Conservation (phyloP, 2,888 invertebrate species). For the Brachyopa scutellaris region DNA sequence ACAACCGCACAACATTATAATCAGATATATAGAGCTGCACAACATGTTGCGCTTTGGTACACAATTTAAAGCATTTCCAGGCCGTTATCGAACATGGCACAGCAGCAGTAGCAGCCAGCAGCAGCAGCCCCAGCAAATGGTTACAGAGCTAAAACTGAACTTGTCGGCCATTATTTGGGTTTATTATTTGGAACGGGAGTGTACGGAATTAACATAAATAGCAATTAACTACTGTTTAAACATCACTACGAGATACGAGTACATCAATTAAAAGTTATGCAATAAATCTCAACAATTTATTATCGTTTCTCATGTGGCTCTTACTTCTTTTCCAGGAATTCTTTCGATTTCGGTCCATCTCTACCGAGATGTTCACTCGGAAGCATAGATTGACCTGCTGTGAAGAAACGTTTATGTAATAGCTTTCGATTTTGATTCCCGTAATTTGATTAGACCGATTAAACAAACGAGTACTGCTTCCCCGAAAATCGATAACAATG, state of each 20-base stretch:
- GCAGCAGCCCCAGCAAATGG: slow-evolving; percentile 2
- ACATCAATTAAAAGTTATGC: slow-evolving; percentile 50
- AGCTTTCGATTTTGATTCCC: slow-evolving; percentile 1
- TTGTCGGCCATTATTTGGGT: slow-evolving; percentile 47
- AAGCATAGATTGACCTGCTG: not conserved
- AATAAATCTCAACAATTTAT: slow-evolving; percentile 28
- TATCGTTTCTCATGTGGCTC: slow-evolving; percentile 9
- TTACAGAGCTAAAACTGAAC: slow-evolving; percentile 19
- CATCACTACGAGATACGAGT: slow-evolving; percentile 4
- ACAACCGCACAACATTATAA: slow-evolving; percentile 15
- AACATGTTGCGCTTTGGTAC: slow-evolving; percentile 56
- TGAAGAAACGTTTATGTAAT: not conserved
- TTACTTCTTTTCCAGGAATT: too few species aligned
- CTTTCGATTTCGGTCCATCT: not conserved
- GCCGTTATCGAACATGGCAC: slow-evolving; percentile 14
- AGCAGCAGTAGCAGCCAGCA: not conserved
- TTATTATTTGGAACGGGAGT: slow-evolving; percentile 49
- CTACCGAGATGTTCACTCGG: not conserved
- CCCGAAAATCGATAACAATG: not conserved
- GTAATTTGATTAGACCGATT: too few species aligned
- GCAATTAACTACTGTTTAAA: slow-evolving; percentile 42
- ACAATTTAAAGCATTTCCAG: slow-evolving; percentile 60
- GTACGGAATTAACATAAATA: slow-evolving; percentile 50
- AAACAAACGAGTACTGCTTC: not conserved
- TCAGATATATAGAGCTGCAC: slow-evolving; percentile 22